phyloP scores from a whole-genome alignment of 2,888 invertebrate genomes.

The Tenthredo notha region DNA sequence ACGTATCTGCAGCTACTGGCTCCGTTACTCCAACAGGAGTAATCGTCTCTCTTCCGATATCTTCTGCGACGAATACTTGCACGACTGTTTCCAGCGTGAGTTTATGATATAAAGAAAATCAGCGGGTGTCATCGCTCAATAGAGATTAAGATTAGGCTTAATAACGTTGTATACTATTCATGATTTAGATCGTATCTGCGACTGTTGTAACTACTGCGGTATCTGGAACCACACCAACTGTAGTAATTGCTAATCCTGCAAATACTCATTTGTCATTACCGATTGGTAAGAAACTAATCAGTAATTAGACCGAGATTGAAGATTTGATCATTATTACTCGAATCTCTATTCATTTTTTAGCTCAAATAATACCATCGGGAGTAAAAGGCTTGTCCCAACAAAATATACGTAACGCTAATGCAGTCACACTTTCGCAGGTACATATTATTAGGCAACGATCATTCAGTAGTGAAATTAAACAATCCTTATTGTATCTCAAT shows the following conservation, averaged over 20 bases:
- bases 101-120: slow-evolving; percentile 52
- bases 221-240: slow-evolving; percentile 75
- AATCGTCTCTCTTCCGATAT: slow-evolving; percentile 85
- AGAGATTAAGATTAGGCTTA: slow-evolving; percentile 1
- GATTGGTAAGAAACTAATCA: slow-evolving; percentile 70
- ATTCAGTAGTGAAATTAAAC: not conserved
- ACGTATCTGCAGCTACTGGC: slow-evolving; percentile 84
- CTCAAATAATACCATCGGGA: slow-evolving; percentile 76
- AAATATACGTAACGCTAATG: slow-evolving; percentile 73
- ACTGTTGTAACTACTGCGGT: slow-evolving; percentile 75
- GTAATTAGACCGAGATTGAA: slow-evolving; percentile 24
- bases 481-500: not conserved
- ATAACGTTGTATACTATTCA: not conserved
- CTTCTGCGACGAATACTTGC: slow-evolving; percentile 76
- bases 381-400: slow-evolving; percentile 76
- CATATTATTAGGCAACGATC: not conserved
- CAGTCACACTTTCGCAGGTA: slow-evolving; percentile 74
- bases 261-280: slow-evolving; percentile 77
- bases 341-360: slow-evolving; percentile 63
- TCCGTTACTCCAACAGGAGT: slow-evolving; percentile 81
- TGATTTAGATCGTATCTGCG: slow-evolving; percentile 75
- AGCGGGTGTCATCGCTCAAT: not conserved
- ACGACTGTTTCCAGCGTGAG: slow-evolving; percentile 77
- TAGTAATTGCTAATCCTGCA: slow-evolving; percentile 78
- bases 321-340: not conserved